A percentile compares a stretch with the other conserved stretches of the same genome.
phyloP scores from a whole-genome alignment of 2,888 invertebrate species.

The Troglohyphantes excavatus region DNA sequence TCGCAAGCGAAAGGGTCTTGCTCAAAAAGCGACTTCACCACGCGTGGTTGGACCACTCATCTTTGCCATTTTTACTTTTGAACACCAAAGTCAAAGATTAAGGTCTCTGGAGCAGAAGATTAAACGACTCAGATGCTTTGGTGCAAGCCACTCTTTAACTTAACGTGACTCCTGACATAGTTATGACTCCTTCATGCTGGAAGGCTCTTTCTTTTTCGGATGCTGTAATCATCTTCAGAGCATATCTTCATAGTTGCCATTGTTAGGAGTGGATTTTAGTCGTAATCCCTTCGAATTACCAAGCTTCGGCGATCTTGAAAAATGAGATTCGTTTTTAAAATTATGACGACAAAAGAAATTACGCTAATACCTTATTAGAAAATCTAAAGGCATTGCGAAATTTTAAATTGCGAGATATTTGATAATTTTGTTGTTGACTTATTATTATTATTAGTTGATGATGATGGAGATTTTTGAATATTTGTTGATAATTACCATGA shows the following conservation, averaged over 20 bases:
- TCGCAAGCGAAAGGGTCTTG: constrained; percentile 30
- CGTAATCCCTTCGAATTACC: constrained; percentile 26
- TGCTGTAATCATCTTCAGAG: neutral
- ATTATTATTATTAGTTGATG: too few relatives aligned
- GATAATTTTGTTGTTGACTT: too few relatives aligned
- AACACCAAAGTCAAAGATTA: constrained; percentile 48
- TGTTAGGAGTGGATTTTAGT: constrained; percentile 23
- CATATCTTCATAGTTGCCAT: constrained; percentile 39
- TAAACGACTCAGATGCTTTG: constrained; percentile 40
- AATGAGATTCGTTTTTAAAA: neutral
- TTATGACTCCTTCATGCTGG: constrained; percentile 10
- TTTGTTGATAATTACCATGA: too few relatives aligned
- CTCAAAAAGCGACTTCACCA: constrained; percentile 46
- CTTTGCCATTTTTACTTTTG: constrained; percentile 2
- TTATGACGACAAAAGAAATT: too few relatives aligned
- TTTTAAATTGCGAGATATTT: too few relatives aligned
- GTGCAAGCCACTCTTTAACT: neutral
- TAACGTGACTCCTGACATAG: constrained; percentile 53
- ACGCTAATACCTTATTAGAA: too few relatives aligned
- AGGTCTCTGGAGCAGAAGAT: constrained; percentile 52
- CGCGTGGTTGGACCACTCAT: constrained; percentile 47
- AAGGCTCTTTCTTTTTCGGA: constrained; percentile 11
- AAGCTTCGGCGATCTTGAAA: constrained; percentile 27
- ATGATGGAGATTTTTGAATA: too few relatives aligned
- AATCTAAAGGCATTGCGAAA: too few relatives aligned